Base-by-base conservation (phyloP, 2,113 vertebrate species). In the Sturnira hondurensis region DNA sequence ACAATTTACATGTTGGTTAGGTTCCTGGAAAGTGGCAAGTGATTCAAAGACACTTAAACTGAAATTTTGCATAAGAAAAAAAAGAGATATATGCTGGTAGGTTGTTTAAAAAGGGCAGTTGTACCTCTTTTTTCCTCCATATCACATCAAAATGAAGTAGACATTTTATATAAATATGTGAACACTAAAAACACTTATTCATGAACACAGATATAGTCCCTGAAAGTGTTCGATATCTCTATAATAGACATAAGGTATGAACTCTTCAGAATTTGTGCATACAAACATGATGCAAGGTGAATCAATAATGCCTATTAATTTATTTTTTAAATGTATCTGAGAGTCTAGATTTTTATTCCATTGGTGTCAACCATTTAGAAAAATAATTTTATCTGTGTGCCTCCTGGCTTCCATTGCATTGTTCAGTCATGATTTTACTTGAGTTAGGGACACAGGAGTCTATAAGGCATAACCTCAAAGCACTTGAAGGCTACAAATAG, bases 41-140 rank as follows among this genome's bases (percentile, higher is more conserved):
- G 71, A 97, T 96, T 97, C 74, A 96, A 89, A 97, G 96, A 96
- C 88, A 93, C 86, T 96, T 95, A 94, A 95, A 93, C 38, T 74
- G 38, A 96, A 94, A 88, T 74, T 97, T 80, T 94, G 22, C 63
- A 93, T 91, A 96, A 96, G 89, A 67, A 85, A 73, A 95, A 85
- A 90, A 67, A n/a, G 45, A 92, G 56, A 85, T 94, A 58, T 50
- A 88, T 31, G 85, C 28, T 78, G 24, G 41, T 83, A 88, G 33
- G 28, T 94, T 68, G 28, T 61, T 61, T 61, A 78, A 85, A 86
- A 77, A 77, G 41, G 28, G 8, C 22, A 77, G 22, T 74, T 94
- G 45, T 80, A 26, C 12, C 61, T 41, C 38, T 17, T 52, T 71
- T 94, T 96, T 91, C 91, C 95, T 61, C 45, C 50, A 63, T 92